phyloP scores from a whole-genome alignment of 2,797 vertebrate genomes.

The Mus spretus region DNA sequence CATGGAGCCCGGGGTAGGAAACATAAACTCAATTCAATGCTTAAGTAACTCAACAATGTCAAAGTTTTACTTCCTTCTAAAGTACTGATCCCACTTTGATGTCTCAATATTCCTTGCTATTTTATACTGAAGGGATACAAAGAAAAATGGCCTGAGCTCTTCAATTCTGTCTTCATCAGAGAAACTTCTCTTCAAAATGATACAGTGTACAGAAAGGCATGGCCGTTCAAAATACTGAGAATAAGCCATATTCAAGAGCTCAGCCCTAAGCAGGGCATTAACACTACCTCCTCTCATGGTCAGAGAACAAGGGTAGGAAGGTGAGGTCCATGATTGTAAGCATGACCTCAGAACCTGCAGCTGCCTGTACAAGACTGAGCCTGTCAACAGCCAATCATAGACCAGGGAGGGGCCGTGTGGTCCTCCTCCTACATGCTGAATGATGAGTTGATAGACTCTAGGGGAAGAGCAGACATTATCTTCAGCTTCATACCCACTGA shows the following conservation, averaged over 20 bases:
- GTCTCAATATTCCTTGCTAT: not conserved
- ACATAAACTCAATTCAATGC: not conserved
- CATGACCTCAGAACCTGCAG: not conserved
- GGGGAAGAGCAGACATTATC: not conserved
- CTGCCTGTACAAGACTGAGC: not conserved
- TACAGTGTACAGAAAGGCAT: too few relatives aligned
- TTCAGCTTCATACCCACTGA: not conserved
- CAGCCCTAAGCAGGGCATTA: not conserved
- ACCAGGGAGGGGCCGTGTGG: not conserved
- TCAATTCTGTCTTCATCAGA: not conserved
- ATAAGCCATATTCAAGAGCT: too few relatives aligned
- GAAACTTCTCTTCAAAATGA: not conserved
- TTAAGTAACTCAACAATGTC: not conserved
- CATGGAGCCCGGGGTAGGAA: not conserved
- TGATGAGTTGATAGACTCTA: not conserved
- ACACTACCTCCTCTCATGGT: not conserved
- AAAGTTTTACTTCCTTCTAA: not conserved
- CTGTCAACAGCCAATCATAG: not conserved
- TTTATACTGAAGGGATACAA: not conserved
- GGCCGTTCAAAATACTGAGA: not conserved
- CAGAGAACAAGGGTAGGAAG: not conserved
- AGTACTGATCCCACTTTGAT: not conserved
- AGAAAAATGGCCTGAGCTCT: not conserved
- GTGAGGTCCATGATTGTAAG: too few relatives aligned
- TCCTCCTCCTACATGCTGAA: not conserved